Evolutionary conservation across 2,797 vertebrate species (phyloP).

Genomic region (Danionella dracula): DNA sequence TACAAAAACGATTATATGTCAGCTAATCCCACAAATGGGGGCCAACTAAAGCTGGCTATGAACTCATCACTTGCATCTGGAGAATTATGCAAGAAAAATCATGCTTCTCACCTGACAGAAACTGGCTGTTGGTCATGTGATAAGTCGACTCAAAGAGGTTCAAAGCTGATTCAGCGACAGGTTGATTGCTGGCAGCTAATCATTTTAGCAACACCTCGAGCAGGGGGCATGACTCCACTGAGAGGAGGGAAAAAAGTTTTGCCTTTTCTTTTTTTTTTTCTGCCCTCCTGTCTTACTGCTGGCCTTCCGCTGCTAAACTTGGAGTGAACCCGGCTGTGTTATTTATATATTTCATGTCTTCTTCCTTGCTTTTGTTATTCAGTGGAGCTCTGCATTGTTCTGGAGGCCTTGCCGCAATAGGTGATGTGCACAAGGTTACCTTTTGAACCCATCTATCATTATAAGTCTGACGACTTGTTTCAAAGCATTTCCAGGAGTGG

Average conservation of each 20-base stretch:
- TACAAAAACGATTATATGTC: conserved; percentile 75
- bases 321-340: conserved; percentile 47
- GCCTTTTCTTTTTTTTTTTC: conserved; percentile 22
- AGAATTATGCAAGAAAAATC: conserved; percentile 71
- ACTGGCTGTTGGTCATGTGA: conserved; percentile 67
- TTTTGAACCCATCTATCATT: conserved; percentile 42
- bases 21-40: conserved; percentile 68
- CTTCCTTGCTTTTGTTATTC: conserved; percentile 35
- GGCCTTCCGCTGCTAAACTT: conserved; percentile 53
- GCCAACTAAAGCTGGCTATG: conserved; percentile 65
- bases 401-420: conserved; percentile 41
- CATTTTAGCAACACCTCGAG: conserved; percentile 69
- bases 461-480: conserved; percentile 32
- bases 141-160: conserved; percentile 69
- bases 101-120: conserved; percentile 68
- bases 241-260: conserved; percentile 32
- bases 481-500: conserved; percentile 28
- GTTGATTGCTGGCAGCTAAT: conserved; percentile 71
- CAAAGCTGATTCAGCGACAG: conserved; percentile 69
- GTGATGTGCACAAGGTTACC: conserved; percentile 43
- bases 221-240: conserved; percentile 46
- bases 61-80: conserved; percentile 73
- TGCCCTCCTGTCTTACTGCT: conserved; percentile 41
- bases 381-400: conserved; percentile 48
- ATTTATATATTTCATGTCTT: conserved; percentile 46